Conservation (phyloP, 1,140 invertebrate genomes). For the Cherax quadricarinatus region DNA sequence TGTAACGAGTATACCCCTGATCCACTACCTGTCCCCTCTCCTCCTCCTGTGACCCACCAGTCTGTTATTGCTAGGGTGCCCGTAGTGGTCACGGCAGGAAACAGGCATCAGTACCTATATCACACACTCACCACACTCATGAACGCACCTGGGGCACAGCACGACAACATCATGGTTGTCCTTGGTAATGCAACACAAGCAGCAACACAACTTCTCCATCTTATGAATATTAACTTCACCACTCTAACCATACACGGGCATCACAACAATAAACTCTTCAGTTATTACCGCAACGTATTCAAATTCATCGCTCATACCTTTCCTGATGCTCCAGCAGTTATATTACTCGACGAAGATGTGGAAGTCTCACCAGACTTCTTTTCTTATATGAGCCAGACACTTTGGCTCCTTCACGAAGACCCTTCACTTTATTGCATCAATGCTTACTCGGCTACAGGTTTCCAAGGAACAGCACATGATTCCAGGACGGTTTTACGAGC, state of each 20-base stretch:
- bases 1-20: constrained; percentile 48
- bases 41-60: constrained; percentile 39
- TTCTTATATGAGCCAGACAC: constrained; percentile 82
- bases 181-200: constrained; percentile 55
- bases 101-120: constrained; percentile 63
- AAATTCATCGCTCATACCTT: constrained; percentile 40
- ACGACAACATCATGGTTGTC: constrained; percentile 38
- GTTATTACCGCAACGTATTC: constrained; percentile 59
- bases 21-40: constrained; percentile 44
- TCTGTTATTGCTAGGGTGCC: constrained; percentile 49
- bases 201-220: constrained; percentile 46
- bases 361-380: constrained; percentile 83
- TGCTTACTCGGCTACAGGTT: constrained; percentile 76
- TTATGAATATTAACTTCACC: constrained; percentile 55
- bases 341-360: constrained; percentile 83
- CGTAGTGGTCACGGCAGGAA: constrained; percentile 61
- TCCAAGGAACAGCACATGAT: constrained; percentile 20
- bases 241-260: constrained; percentile 27
- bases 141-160: constrained; percentile 43
- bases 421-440: constrained; percentile 82
- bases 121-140: constrained; percentile 57
- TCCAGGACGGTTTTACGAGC: constrained; percentile 35
- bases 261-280: constrained; percentile 47
- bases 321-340: constrained; percentile 75
- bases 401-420: constrained; percentile 80